Base-by-base conservation (phyloP, 1,140 invertebrate species). In the Drosophila bocqueti region DNA sequence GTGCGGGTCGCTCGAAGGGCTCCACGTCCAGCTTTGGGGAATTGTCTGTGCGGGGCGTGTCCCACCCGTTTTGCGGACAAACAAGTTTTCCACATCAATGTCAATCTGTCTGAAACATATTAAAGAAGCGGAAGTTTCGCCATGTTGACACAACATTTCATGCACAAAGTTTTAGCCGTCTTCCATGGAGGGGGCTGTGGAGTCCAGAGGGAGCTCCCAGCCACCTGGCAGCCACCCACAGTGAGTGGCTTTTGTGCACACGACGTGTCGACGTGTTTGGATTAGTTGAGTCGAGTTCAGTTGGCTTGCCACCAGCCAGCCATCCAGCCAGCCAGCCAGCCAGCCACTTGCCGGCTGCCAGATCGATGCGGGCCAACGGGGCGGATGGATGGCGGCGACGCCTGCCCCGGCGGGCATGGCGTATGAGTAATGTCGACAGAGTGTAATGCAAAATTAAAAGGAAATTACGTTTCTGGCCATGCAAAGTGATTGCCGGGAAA, bases 81-180 rank as follows among this genome's bases (percentile, higher is more conserved):
- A 79, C 81, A 91, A 91, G 78, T 91, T 91, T 85, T 90, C 81
- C 76, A 84, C 91, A 92, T 92, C 91, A 92, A 77, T 92, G 91
- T 92, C 91, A 92, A 92, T 91, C 86, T 92, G 91, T 91, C 91
- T 76, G 80, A 84, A 92, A 90, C 90, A 92, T 92, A 92, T 90
- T 91, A 92, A 86, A 86, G 77, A 76, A 83, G 77, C 82, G 86
- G 80, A 91, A 91, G 80, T 91, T 91, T 91, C 80, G 77, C 83
- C 80, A 91, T 90, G 86, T 91, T 91, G 87, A 91, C 87, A 84
- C 69, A 89, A 89, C 78, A 90, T 89, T 89, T 89, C 78, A 89
- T 84, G 85, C 69, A 79, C 78, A 90, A 81, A 90, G 78, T 81
- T 87, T 87, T 67, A 62, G 61, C 77, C 72, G 45, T 46, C 67